These are phyloP conservation scores for Hippolais icterina DNA, from an alignment of 2,113 vertebrate species.

Conservation along the genomic window DNA sequence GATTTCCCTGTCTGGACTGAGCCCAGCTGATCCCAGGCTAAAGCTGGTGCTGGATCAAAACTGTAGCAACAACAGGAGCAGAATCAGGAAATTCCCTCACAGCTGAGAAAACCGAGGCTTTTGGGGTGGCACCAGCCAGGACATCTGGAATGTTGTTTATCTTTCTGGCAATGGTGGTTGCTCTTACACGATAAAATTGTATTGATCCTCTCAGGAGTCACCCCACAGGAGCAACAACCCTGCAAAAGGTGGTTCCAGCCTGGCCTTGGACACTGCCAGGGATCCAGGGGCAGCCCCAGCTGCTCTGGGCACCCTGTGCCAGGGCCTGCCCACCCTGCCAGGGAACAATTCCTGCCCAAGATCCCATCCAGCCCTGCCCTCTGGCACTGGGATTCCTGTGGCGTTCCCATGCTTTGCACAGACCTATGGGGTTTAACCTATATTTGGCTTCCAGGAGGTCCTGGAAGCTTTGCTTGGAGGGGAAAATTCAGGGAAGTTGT, in stretches of 20 bases:
- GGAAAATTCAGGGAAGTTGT: neutral
- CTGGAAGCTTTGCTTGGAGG: neutral
- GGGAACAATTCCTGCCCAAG: neutral
- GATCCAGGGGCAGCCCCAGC: neutral
- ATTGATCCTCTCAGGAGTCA: neutral
- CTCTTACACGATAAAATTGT: neutral
- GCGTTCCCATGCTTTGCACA: fast-evolving
- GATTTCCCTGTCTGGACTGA: neutral
- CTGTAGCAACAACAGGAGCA: neutral
- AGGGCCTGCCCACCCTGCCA: neutral
- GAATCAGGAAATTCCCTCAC: neutral
- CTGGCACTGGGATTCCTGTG: neutral
- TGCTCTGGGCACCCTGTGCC: neutral
- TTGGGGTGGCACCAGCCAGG: neutral
- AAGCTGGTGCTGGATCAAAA: neutral
- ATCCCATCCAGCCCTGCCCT: neutral
- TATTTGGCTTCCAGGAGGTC: neutral
- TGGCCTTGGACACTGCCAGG: neutral
- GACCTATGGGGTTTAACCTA: neutral
- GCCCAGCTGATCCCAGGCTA: neutral
- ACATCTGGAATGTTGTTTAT: fast-evolving
- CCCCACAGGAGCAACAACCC: neutral
- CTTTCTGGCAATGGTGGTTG: neutral
- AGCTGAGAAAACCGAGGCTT: neutral
- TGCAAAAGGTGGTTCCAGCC: neutral